Percentiles rank a stretch among this genome's conserved stretches.
phyloP scores from a whole-genome alignment of 2,113 vertebrate genomes.

The Capra hircus region DNA sequence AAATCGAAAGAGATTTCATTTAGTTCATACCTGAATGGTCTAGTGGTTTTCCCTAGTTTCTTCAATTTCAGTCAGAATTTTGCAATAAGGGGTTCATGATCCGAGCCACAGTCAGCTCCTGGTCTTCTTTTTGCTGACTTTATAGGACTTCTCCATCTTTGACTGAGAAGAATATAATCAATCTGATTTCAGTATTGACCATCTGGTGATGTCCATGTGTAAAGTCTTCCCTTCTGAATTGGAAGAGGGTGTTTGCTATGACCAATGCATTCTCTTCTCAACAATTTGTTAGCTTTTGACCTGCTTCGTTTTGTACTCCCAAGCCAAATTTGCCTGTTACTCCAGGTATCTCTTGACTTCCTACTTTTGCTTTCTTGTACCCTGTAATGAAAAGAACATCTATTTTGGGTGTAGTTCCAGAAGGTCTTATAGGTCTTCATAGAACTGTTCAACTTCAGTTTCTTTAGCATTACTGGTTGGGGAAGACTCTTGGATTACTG shows the following conservation, averaged over 20 bases:
- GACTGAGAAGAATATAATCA: neutral
- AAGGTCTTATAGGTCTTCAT: neutral
- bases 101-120: neutral
- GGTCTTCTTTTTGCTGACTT: neutral
- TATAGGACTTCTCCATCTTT: neutral
- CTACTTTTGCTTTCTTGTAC: neutral
- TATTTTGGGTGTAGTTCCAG: neutral
- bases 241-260: neutral
- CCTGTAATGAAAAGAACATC: neutral
- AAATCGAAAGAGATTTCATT: neutral
- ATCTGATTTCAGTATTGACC: neutral
- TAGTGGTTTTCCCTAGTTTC: neutral
- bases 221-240: neutral
- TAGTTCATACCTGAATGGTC: neutral
- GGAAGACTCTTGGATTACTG: neutral
- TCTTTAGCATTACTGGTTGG: neutral
- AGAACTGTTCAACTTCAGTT: neutral
- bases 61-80: neutral
- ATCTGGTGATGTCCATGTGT: neutral
- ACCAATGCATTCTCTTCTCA: neutral
- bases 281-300: neutral
- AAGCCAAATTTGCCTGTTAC: neutral
- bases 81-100: neutral
- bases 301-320: neutral
- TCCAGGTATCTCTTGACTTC: neutral